phyloP scores from a whole-genome alignment of 2,888 invertebrate genomes.

The Drosophila mimetica region DNA sequence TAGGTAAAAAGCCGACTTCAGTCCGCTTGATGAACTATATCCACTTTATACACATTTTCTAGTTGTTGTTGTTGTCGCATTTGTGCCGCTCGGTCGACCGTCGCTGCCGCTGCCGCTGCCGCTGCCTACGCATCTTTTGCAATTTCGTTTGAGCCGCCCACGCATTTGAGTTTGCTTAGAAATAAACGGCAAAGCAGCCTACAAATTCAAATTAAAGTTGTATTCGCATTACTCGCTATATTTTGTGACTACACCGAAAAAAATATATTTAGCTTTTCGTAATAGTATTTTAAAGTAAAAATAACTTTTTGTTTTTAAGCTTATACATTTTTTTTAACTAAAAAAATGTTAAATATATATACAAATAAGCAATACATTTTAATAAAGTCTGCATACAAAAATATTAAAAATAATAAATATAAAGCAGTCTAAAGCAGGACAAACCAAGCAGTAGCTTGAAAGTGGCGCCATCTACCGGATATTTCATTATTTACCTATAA shows the following conservation, averaged over 20 bases:
- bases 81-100: conserved; percentile 13
- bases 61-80: conserved; percentile 4
- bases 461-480: too few species aligned
- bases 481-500: too few species aligned
- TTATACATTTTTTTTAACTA: too few species aligned
- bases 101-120: conserved; percentile 5
- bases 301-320: too few species aligned
- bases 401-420: too few species aligned
- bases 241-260: conserved; percentile 31
- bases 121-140: conserved; percentile 78
- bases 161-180: conserved; percentile 76
- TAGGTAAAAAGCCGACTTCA: conserved; percentile 67
- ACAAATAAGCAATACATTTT: too few species aligned
- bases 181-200: conserved; percentile 60
- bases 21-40: conserved; percentile 53
- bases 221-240: conserved; percentile 56
- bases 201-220: conserved; percentile 67
- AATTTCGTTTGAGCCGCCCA: conserved; percentile 80
- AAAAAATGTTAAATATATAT: too few species aligned
- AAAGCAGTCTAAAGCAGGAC: too few species aligned
- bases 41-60: conserved; percentile 29
- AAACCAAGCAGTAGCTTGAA: too few species aligned
- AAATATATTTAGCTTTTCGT: neutral
- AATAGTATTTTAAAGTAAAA: too few species aligned
- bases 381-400: too few species aligned